Conservation (phyloP, 2,113 vertebrate genomes). For the Podilymbus podiceps region DNA sequence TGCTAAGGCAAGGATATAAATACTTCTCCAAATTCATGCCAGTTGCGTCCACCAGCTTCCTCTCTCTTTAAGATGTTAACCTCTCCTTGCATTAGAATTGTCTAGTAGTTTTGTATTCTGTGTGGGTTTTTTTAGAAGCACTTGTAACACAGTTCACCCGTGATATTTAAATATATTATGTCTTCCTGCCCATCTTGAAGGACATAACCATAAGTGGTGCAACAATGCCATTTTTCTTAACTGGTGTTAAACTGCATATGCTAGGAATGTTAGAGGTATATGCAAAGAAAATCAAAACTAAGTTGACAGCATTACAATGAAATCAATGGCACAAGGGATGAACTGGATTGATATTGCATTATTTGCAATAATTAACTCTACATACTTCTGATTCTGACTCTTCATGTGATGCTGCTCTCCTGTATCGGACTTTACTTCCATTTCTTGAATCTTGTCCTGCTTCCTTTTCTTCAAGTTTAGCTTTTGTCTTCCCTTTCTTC, state of each 20-base stretch:
- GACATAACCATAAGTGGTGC: neutral
- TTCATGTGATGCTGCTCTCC: conserved; percentile 93
- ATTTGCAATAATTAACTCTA: neutral
- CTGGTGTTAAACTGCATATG: neutral
- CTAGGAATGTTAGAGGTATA: neutral
- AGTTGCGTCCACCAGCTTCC: neutral
- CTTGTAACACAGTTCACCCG: neutral
- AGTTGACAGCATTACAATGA: neutral
- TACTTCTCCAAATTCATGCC: neutral
- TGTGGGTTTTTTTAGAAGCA: neutral
- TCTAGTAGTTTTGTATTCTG: neutral
- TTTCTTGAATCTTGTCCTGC: conserved; percentile 85
- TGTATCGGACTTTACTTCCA: conserved; percentile 92
- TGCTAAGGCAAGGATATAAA: neutral
- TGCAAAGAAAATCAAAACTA: neutral
- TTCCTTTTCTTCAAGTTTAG: conserved; percentile 93
- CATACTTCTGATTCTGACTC: conserved; percentile 96
- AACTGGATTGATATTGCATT: neutral
- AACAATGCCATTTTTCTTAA: neutral
- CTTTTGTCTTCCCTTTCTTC: conserved; percentile 99
- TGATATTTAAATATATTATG: neutral
- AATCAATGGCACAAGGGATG: neutral
- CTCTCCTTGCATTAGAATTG: neutral
- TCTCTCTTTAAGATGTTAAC: neutral
- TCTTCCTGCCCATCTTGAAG: neutral